phyloP scores from a whole-genome alignment of 2,113 vertebrate genomes.

The Talpa occidentalis region DNA sequence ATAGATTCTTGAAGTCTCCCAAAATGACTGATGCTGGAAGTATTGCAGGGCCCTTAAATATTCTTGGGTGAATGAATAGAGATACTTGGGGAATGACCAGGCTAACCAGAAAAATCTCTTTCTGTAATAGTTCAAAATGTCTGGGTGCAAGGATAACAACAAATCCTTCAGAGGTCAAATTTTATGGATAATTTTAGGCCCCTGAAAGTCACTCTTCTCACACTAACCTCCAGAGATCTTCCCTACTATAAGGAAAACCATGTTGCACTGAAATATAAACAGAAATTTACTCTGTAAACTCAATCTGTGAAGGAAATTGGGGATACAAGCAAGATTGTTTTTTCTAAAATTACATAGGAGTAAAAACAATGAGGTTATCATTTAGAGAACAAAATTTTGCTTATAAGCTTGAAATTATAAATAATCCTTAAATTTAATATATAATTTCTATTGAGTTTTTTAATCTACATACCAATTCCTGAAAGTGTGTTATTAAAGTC shows the following conservation, averaged over 20 bases:
- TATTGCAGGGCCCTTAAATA: background rate
- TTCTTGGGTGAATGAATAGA: background rate
- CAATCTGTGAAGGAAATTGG: background rate
- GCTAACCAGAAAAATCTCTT: background rate
- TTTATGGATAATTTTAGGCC: background rate
- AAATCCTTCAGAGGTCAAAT: background rate
- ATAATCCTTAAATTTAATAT: background rate
- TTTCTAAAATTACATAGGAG: background rate
- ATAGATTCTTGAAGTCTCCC: background rate
- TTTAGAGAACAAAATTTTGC: background rate
- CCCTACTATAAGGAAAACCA: background rate
- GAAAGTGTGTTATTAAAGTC: background rate
- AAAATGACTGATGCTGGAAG: background rate
- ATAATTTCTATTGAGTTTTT: background rate
- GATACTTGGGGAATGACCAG: background rate
- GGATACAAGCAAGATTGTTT: background rate
- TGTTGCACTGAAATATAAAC: conserved; percentile 31
- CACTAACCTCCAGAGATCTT: background rate
- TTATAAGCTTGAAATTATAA: conserved; percentile 32
- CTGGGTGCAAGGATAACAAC: background rate
- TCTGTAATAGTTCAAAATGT: background rate
- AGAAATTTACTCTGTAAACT: background rate
- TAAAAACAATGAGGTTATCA: conserved; percentile 45
- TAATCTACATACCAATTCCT: background rate
- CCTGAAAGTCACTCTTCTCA: background rate